Evolutionary conservation across 1,140 invertebrate genomes (phyloP), one percentile per base, ranked within the genome.

Genomic region (Oedothorax gibbosus): DNA sequence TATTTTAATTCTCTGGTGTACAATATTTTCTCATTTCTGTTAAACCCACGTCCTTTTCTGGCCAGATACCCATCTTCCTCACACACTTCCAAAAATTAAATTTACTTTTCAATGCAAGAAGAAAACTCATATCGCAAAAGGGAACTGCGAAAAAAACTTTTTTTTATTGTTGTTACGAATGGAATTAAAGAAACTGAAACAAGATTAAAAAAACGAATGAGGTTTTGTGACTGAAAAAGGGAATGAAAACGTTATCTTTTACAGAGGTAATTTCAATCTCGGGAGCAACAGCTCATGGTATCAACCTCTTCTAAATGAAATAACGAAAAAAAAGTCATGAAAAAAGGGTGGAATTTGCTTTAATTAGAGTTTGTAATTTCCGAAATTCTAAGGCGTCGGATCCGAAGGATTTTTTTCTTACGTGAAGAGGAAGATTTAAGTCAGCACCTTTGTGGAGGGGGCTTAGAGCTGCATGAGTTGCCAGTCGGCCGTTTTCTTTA

Each of bases 211-310:
- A 35, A 35, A 35, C 66, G 51, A 79, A 79, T 68, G 77, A 79
- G 54, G 77, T 79, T n/a, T 79, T 66, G 60, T 51, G n/a, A 35
- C n/a, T 51, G 68, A 68, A 51, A 51, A 77, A 50, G 50, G 62
- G 64, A 79, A 79, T 68, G 56, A 68, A 79, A 79, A 79, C 64
- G 77, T 79, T 79, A 79, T 66, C 77, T 79, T 79, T 66, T 79
- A 20, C 54, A 66, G 51, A 18, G 64, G 77, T 66, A 68, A 79
- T 79, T 79, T 79, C 68, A 79, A 79, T 79, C 77, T 79, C 51
- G 18, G 64, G 68, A 79, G 51, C 68, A 79, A 68, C 50, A 62
- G 60, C 49, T 21, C 60, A 6, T 18, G 11, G 21, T 65, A 65
- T 66, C 60, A 50, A 49, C 60, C 60, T 15, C 49, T 77, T 65